Evolutionary conservation across 2,797 vertebrate genomes (phyloP).

Genomic region (Knipowitschia caucasica): DNA sequence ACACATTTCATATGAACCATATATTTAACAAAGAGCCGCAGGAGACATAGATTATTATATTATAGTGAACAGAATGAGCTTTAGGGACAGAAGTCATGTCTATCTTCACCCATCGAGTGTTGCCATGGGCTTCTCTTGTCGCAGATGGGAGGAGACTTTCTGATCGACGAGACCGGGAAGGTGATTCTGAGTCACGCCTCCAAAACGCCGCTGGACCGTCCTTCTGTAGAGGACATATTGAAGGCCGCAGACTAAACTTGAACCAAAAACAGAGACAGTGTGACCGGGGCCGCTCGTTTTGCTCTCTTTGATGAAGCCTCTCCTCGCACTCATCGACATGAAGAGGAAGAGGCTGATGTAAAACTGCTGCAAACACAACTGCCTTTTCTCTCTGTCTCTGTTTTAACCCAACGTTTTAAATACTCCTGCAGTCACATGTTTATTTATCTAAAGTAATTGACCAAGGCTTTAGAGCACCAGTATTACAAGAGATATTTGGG

Average conservation of each 20-base stretch:
- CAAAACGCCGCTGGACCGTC: conserved; percentile 63
- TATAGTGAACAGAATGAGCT: not conserved
- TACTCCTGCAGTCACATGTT: not conserved
- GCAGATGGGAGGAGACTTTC: conserved; percentile 75
- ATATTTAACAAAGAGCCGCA: too few species aligned
- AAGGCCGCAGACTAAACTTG: conserved; percentile 1
- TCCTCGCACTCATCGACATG: conserved; percentile 55
- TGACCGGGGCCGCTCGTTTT: conserved; percentile 32
- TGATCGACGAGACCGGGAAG: conserved; percentile 62
- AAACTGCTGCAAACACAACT: conserved; percentile 8
- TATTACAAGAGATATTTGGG: too few species aligned
- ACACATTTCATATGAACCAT: too few species aligned
- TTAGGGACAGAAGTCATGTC: not conserved
- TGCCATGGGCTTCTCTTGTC: not conserved
- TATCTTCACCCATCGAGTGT: not conserved
- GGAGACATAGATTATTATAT: too few species aligned
- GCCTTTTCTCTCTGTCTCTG: conserved; percentile 27
- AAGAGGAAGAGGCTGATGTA: conserved; percentile 59
- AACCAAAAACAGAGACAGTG: conserved; percentile 16
- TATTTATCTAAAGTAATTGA: not conserved
- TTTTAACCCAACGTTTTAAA: not conserved
- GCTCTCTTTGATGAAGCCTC: conserved; percentile 62
- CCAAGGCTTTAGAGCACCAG: too few species aligned
- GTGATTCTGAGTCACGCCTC: conserved; percentile 63
- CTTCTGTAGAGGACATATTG: conserved; percentile 47